Base-by-base conservation (phyloP, 2,113 vertebrate genomes). In the Osmerus mordax region DNA sequence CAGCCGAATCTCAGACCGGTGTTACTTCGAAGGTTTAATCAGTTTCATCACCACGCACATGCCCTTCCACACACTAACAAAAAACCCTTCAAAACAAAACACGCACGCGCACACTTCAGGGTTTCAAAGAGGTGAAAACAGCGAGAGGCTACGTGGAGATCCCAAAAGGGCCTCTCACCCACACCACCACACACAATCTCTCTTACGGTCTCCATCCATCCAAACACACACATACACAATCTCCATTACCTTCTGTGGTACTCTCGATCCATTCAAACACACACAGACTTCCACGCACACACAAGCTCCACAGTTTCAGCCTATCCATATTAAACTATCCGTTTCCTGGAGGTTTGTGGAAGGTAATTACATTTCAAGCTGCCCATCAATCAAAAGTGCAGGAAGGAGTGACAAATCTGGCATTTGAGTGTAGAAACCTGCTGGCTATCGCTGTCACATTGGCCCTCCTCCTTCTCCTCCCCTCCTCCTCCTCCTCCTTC, bases 281-380 rank as follows among this genome's bases (percentile, higher is more conserved):
- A 73, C 67, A 52, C 32, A 70, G 0, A 32, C 8, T 9, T 1
- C 21, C 23, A 56, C 18, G 9, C 21, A 62, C 25, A 29, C 60
- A 29, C 14, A 29, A 23, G 19, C 23, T 15, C 15, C 5, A 36
- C 15, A 29, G 29, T 64, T 16, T 47, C 62, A 32, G 62, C 32
- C 62, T 15, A 7, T 64, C 29, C 29, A 32, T n/a, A 25, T 62
- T 29, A 62, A 47, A 41, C 76, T 73, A 79, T 77, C 55, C n/a
- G 62, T 80, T 65, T 81, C 79, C 76, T 69, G 68, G 19, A 73
- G 74, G 72, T 74, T 71, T 83, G 54, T 78, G 79, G 63, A 79
- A 82, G 71, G 82, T 81, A 79, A 87, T 84, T 78, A 83, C 73
- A 80, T 76, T 76, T 67, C 18, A 15, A 79, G 74, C 77, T 74